Evolutionary conservation across 2,113 vertebrate genomes (phyloP), one percentile per base, ranked within the genome.

Genomic region (Notechis scutatus): DNA sequence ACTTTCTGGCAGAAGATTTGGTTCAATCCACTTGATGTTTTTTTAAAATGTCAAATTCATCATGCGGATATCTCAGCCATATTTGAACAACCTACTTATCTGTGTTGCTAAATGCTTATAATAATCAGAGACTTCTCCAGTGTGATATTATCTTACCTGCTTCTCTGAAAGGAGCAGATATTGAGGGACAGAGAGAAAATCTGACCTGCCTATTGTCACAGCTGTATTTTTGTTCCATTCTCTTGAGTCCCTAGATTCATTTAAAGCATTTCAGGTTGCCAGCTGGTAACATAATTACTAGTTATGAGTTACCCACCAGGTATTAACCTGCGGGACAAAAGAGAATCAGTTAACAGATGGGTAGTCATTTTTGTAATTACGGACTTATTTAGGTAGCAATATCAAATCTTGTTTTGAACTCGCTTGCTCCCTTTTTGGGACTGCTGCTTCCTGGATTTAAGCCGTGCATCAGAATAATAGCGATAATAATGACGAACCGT

Each of bases 241-340:
- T 92, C 57, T 89, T 87, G 50, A 18, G 90, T 74, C 64, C 34
- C 90, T 52, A 57, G 90, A 81, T 39, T 57, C 91, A 59, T 64
- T 74, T 87, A 91, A 45, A 93, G 57, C 50, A n/a, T 93, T 89
- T 52, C 50, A 87, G 85, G 56, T 93, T 74, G 52, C 50, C 90
- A 92, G 87, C 87, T 94, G 94, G 29, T 86, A 87, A 56, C 86
- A 52, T 90, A 91, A 93, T 94, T 93, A 56, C 52, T 15, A 87
- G 69, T 57, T 89, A 56, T 74, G 56, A 90, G 56, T 89, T 89
- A 92, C 55, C 87, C n/a, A 85, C 34, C 20, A 20, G 90, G 74
- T 45, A 52, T 90, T 93, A 54, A 93, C 91, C 21, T 64, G 45
- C 34, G 90, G 42, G 39, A 56, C 57, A 86, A 10, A 93, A 88